Conservation (phyloP, 2,888 invertebrate genomes). For the Rhingia rostrata region DNA sequence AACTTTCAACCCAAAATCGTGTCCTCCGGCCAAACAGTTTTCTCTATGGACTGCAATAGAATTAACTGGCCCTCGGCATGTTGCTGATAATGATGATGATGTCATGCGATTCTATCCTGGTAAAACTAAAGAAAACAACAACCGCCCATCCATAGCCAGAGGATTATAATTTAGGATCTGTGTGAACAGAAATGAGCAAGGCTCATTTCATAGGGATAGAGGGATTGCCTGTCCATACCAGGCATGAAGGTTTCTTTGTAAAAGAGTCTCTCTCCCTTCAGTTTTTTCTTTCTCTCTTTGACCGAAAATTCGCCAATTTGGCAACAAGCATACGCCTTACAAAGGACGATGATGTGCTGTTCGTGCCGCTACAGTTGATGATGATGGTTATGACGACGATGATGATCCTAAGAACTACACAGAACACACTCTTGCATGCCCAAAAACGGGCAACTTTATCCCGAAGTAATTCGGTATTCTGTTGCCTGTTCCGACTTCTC, state of each 20-base stretch:
- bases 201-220: slow-evolving; percentile 1
- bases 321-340: slow-evolving; percentile 61
- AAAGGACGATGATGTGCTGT: slow-evolving; percentile 57
- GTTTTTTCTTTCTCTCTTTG: slow-evolving; percentile 9
- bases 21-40: slow-evolving; percentile 34
- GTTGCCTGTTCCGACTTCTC: slow-evolving; percentile 62
- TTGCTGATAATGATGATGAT: slow-evolving; percentile 52
- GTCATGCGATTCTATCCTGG: slow-evolving; percentile 5
- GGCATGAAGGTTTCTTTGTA: neutral
- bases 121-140: slow-evolving; percentile 13
- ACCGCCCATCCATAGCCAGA: slow-evolving; percentile 35
- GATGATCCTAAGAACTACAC: slow-evolving; percentile 59
- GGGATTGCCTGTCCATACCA: slow-evolving; percentile 29
- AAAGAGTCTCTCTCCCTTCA: slow-evolving; percentile 7
- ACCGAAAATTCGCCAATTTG: slow-evolving; percentile 67
- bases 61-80: slow-evolving; percentile 59
- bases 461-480: slow-evolving; percentile 71
- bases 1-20: slow-evolving; percentile 56
- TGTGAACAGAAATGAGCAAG: slow-evolving; percentile 38
- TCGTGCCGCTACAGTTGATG: slow-evolving; percentile 47
- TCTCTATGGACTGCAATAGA: slow-evolving; percentile 46
- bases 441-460: slow-evolving; percentile 59
- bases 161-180: slow-evolving; percentile 51
- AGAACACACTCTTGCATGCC: neutral
- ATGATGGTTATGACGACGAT: slow-evolving; percentile 64